These are phyloP conservation scores for Lumbricus terrestris DNA, from an alignment of 2,888 invertebrate species.

Conservation along the genomic window DNA sequence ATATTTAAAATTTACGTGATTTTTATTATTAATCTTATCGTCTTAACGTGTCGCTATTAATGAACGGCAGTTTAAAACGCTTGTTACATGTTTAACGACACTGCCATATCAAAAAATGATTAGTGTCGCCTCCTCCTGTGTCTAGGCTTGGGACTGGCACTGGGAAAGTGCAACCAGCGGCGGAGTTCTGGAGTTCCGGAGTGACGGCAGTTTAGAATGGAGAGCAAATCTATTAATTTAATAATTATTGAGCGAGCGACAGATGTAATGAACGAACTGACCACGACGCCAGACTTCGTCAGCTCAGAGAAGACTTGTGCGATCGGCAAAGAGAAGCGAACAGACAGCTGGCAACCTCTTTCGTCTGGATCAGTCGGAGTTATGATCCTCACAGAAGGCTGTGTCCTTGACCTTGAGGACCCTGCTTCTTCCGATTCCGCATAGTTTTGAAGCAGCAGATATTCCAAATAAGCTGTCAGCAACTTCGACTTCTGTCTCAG, in stretches of 20 bases:
- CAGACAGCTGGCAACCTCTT: slow-evolving; percentile 64
- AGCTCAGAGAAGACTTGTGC: slow-evolving; percentile 59
- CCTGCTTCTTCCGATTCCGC: not conserved
- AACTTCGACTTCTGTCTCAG: slow-evolving; percentile 61
- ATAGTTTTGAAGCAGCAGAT: slow-evolving; percentile 48
- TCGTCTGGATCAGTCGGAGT: slow-evolving; percentile 63
- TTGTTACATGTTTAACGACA: too few relatives aligned
- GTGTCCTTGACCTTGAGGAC: not conserved
- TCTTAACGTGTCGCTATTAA: too few relatives aligned
- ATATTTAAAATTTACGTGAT: too few relatives aligned
- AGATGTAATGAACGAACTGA: slow-evolving; percentile 49
- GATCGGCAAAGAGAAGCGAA: slow-evolving; percentile 60
- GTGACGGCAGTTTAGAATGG: too few relatives aligned
- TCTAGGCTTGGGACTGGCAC: too few relatives aligned
- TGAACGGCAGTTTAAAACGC: too few relatives aligned
- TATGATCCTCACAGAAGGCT: slow-evolving; percentile 57
- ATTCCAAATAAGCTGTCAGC: slow-evolving; percentile 65
- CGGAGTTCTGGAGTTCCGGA: too few relatives aligned
- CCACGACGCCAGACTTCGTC: slow-evolving; percentile 62
- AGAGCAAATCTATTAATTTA: too few relatives aligned
- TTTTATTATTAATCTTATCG: too few relatives aligned
- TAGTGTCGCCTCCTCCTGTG: too few relatives aligned
- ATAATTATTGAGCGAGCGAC: not conserved
- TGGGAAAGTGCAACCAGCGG: too few relatives aligned
- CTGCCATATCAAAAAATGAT: too few relatives aligned